Evolutionary conservation across 2,113 vertebrate genomes (phyloP).

Genomic region (Acrocephalus kingi): DNA sequence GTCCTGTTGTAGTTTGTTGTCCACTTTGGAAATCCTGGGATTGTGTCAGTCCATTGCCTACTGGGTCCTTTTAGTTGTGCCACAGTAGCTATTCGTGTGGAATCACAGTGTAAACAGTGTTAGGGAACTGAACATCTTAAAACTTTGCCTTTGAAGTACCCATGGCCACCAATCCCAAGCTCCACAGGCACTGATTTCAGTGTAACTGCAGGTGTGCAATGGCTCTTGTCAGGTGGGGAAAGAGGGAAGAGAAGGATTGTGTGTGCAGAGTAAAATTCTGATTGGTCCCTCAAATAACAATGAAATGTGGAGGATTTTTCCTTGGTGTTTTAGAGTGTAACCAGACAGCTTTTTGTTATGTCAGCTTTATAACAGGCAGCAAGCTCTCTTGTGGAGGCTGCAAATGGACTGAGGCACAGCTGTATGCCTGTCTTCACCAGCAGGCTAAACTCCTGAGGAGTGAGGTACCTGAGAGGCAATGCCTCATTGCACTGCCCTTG

Average conservation of each 20-base stretch:
- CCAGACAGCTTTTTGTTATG: background rate
- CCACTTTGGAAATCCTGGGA: background rate
- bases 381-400: background rate
- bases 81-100: accelerated
- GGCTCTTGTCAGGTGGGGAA: background rate
- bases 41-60: background rate
- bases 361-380: background rate
- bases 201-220: background rate
- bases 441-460: background rate
- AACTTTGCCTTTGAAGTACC: background rate
- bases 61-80: background rate
- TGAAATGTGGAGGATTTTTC: background rate
- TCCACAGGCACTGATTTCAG: background rate
- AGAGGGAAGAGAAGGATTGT: background rate
- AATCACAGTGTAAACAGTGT: background rate
- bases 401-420: background rate
- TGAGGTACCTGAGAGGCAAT: background rate
- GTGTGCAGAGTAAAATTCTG: background rate
- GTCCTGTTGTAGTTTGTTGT: background rate
- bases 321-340: background rate
- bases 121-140: background rate
- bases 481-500: background rate
- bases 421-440: background rate
- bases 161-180: background rate
- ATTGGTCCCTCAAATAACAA: background rate